Base-by-base conservation (phyloP, 2,113 vertebrate species). In the Rhynchopsitta pachyrhyncha region DNA sequence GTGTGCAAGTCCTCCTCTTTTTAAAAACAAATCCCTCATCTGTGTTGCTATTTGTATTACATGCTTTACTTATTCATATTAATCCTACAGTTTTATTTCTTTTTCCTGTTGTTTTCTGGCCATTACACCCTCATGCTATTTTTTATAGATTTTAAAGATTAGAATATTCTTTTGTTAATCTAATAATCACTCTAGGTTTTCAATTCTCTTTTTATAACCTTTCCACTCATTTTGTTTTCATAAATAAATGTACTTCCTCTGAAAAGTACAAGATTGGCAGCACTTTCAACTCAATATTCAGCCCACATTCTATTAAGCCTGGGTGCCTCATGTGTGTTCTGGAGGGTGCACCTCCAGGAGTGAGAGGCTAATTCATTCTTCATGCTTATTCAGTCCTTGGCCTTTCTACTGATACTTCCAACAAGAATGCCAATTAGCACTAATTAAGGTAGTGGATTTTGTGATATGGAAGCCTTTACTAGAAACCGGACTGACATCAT, bases 371-470 rank as follows among this genome's bases (percentile, higher is more conserved):
- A 91, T 86, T 82, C 63, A 24, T 81, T 84, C 79, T 77, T 77
- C 19, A 41, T 73, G 86, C 57, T 68, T 91, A 82, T 75, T 94
- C 86, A 78, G 39, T 80, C 62, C 88, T 82, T 73, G 63, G 83
- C n/a, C 75, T 93, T 88, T 77, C 81, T 76, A 68, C 64, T 67
- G 85, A 90, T 89, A 92, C 68, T 66, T 85, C 70, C 53, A 86
- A 81, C 55, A 86, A 86, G 31, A 42, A 71, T 83, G 74, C 29
- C 90, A 95, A 95, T 96, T 89, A 93, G 63, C 24, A 8, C 63
- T 92, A 92, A 93, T 87, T 93, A 92, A 92, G 60, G 71, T 68
- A 53, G 31, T 39, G 66, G 39, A 46, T 77, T 86, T 84, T 94
- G 47, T 88, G 57, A 73, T 86, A 76, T 69, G 63, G 77, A 93